Percentiles rank a stretch among this genome's conserved stretches.
Conservation (phyloP, 2,888 invertebrate genomes). For the Caenorhabditis sp. region DNA sequence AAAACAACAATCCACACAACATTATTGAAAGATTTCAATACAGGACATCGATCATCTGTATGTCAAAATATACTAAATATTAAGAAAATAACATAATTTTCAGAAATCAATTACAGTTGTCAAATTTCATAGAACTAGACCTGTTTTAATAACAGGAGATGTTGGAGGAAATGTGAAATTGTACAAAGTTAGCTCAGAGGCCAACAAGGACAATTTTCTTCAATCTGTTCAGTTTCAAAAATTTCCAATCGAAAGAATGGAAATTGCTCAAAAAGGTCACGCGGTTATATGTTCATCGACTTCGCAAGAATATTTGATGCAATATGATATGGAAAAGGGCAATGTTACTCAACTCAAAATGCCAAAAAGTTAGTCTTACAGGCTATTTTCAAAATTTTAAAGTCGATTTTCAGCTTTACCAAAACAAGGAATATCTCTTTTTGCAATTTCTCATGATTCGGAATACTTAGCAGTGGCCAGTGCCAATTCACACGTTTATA, state of each 20-base stretch:
- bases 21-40: slow-evolving; percentile 33
- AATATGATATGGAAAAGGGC: slow-evolving; percentile 44
- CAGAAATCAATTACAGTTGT: slow-evolving; percentile 30
- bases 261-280: slow-evolving; percentile 34
- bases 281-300: slow-evolving; percentile 42
- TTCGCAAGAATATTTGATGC: slow-evolving; percentile 42
- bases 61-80: not conserved
- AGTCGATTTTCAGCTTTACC: slow-evolving; percentile 34
- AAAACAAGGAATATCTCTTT: slow-evolving; percentile 32
- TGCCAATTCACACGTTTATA: slow-evolving; percentile 36
- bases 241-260: slow-evolving; percentile 48
- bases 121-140: slow-evolving; percentile 45
- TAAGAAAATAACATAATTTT: not conserved
- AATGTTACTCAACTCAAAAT: slow-evolving; percentile 28
- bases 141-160: slow-evolving; percentile 38
- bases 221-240: slow-evolving; percentile 36
- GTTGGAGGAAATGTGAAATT: slow-evolving; percentile 38
- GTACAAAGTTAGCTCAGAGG: slow-evolving; percentile 38
- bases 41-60: slow-evolving; percentile 23
- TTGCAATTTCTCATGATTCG: slow-evolving; percentile 44
- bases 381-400: not conserved
- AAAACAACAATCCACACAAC: slow-evolving; percentile 36
- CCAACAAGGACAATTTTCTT: slow-evolving; percentile 43
- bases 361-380: slow-evolving; percentile 31
- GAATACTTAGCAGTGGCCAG: slow-evolving; percentile 38